Evolutionary conservation across 2,888 invertebrate species (phyloP).

Genomic region (Ashinkailepas kermadecensis): DNA sequence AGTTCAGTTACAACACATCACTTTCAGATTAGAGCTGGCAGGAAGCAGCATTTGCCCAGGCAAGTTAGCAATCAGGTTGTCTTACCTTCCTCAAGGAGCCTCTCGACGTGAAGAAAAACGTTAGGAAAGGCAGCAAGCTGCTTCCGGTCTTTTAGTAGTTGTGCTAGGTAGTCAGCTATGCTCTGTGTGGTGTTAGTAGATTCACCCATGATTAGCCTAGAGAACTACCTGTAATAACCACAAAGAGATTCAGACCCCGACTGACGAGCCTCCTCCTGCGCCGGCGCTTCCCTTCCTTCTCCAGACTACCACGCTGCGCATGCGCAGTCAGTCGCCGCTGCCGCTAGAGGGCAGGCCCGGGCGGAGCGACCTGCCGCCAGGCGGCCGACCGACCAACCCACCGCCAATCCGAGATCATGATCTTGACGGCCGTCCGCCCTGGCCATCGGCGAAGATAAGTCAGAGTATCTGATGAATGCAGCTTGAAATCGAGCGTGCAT

Average conservation of each 20-base stretch:
- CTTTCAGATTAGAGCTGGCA: neutral
- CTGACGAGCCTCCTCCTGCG: neutral
- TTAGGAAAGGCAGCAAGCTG: constrained; percentile 99
- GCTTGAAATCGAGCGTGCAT: too few species aligned
- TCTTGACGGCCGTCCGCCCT: too few species aligned
- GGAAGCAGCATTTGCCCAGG: neutral
- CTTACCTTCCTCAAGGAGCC: constrained; percentile 98
- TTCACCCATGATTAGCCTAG: constrained; percentile 19
- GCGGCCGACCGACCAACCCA: neutral
- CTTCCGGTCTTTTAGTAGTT: constrained; percentile 99
- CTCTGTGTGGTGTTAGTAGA: constrained; percentile 68
- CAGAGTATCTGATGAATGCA: too few species aligned
- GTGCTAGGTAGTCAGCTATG: constrained; percentile 99
- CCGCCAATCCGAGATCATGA: too few species aligned
- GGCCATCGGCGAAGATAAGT: too few species aligned
- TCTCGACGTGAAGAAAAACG: constrained; percentile 98
- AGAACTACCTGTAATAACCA: neutral
- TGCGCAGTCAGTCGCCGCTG: neutral
- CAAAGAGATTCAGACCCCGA: constrained; percentile 5
- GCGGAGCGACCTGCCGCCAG: neutral
- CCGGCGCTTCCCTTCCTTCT: neutral
- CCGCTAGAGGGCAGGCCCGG: neutral
- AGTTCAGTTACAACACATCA: neutral
- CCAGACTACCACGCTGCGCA: neutral
- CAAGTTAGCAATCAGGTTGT: constrained; percentile 28